phyloP scores from a whole-genome alignment of 2,113 vertebrate species.

The Coryphaenoides rupestris region DNA sequence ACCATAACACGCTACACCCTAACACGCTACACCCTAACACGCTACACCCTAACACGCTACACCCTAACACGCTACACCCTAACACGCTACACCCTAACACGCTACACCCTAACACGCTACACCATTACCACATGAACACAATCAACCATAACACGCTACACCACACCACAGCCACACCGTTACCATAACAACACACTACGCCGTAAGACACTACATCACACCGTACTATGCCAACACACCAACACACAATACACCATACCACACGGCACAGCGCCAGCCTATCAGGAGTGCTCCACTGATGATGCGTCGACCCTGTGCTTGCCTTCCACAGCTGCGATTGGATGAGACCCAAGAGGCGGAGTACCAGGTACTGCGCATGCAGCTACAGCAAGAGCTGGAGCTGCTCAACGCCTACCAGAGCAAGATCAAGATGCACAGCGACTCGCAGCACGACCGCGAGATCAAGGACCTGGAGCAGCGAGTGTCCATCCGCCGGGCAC shows the following conservation, averaged over 20 bases:
- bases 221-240: no score
- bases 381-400: constrained; percentile 90
- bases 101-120: constrained; percentile 48
- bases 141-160: constrained; percentile 54
- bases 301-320: not conserved
- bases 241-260: no score
- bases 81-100: constrained; percentile 70
- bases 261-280: no score
- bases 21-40: not conserved
- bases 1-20: no score
- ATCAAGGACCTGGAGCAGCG: constrained; percentile 86
- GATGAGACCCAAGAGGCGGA: constrained; percentile 89
- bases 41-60: not conserved
- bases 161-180: constrained; percentile 58
- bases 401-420: constrained; percentile 91
- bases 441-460: constrained; percentile 85
- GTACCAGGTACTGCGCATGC: constrained; percentile 85
- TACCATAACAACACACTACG: constrained; percentile 38
- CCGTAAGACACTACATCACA: no score
- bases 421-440: constrained; percentile 92
- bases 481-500: constrained; percentile 84
- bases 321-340: constrained; percentile 76
- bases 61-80: not conserved
- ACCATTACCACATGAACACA: no score
- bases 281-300: not conserved